A percentile compares a stretch with the other conserved stretches of the same genome.
Evolutionary conservation across 2,888 invertebrate genomes (phyloP).

Genomic region (Drosophila multiciliata): DNA sequence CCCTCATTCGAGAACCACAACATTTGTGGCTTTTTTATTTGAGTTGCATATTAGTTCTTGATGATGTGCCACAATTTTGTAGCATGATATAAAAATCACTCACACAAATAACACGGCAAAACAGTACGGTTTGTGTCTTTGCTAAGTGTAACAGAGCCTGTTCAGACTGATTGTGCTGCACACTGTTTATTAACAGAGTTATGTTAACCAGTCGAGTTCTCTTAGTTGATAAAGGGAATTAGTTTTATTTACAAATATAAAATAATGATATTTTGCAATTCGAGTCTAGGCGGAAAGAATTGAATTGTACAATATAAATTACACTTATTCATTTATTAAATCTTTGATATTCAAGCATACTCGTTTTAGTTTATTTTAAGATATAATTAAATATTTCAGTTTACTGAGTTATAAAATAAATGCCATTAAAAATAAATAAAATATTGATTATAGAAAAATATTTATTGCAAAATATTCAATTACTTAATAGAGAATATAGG

Average conservation of each 20-base stretch:
- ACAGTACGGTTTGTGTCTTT: constrained; percentile 48
- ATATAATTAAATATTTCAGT: no score
- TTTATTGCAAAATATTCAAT: neutral
- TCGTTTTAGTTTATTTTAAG: neutral
- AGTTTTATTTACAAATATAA: neutral
- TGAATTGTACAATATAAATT: neutral
- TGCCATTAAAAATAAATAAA: neutral
- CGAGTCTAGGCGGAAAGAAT: neutral
- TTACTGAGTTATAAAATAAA: no score
- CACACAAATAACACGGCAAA: neutral
- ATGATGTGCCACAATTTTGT: constrained; percentile 40
- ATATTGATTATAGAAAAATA: no score
- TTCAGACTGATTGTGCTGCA: neutral
- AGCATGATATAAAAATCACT: constrained; percentile 44
- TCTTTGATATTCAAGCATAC: neutral
- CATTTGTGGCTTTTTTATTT: constrained; percentile 55
- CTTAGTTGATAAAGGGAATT: no score
- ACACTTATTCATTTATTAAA: neutral
- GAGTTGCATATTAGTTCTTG: constrained; percentile 58
- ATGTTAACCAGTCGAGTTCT: neutral
- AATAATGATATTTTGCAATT: neutral
- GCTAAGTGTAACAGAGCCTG: constrained; percentile 25
- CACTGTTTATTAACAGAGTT: constrained; percentile 3
- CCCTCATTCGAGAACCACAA: constrained; percentile 18
- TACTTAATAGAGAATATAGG: neutral